Evolutionary conservation across 2,113 vertebrate genomes (phyloP), one percentile per base, ranked within the genome.

Genomic region (Elaphurus davidianus): DNA sequence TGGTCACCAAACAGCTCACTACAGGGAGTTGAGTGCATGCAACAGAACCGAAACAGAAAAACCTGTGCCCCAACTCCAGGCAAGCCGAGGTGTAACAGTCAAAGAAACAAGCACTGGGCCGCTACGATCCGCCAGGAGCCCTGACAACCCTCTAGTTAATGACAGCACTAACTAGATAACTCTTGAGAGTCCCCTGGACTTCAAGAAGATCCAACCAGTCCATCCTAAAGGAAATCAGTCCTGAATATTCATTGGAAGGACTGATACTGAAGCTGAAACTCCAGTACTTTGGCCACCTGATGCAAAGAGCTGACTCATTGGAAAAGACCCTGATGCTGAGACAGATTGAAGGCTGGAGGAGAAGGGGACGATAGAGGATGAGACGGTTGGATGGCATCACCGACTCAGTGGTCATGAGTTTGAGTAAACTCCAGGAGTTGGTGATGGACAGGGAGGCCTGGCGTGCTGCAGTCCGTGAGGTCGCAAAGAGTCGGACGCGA

Each of bases 41-140:
- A 27, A 9, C 47, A 59, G 10, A 67, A 21, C 3, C 10, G 84
- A 67, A 55, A 64, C 2, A 13, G 45, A 79, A 28, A n/a, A 82
- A 47, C n/a, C 36, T 21, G 0, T 25, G 60, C 19, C 19, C 36
- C 84, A 7, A 74, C 17, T 17, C 1, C 1, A 87, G 71, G 55
- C 47, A n/a, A 0, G 16, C 11, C 0, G 4, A 81, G 52, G 30
- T 13, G 0, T 5, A 12, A 25, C 21, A 85, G 19, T 40, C 7
- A 25, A 43, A 55, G 30, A 83, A 87, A 30, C 15, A 47, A 13
- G 33, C n/a, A 25, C 0, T 7, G 36, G 54, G 47, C 14, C 2
- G 16, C 13, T 5, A 12, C 0, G 0, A 25, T 81, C 54, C 60
- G 13, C 11, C 3, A 3, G 59, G 28, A 59, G 40, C 7, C 45